phyloP scores from a whole-genome alignment of 2,113 vertebrate genomes.

The Panurus biarmicus region DNA sequence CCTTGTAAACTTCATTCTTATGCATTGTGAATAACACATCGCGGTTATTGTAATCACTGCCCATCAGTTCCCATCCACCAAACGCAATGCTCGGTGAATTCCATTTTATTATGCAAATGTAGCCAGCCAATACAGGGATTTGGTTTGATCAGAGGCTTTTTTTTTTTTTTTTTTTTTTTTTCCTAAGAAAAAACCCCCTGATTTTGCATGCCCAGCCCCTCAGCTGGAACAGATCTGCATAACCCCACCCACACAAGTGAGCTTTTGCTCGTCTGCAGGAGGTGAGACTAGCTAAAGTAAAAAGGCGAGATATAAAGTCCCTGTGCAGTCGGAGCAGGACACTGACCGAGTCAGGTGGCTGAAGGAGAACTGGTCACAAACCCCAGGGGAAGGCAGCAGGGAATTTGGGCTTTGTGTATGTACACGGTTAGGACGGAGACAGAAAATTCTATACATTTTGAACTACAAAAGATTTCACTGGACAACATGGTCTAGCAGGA shows the following conservation, averaged over 20 bases:
- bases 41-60: slow-evolving; percentile 1
- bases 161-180: not conserved
- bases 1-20: not conserved
- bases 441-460: slow-evolving; percentile 31
- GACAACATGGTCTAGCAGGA: slow-evolving; percentile 32
- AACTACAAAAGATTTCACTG: slow-evolving; percentile 51
- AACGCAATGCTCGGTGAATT: not conserved
- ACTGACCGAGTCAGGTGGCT: not conserved
- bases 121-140: slow-evolving; percentile 1
- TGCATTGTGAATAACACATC: not conserved
- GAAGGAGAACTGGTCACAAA: not conserved
- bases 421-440: not conserved
- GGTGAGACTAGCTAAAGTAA: not conserved
- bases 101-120: slow-evolving; percentile 63
- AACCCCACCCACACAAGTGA: not conserved
- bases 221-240: not conserved
- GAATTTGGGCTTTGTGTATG: not conserved
- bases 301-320: not conserved
- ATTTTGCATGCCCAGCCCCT: not conserved
- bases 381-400: not conserved
- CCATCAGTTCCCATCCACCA: slow-evolving; percentile 4
- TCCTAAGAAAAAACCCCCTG: not conserved
- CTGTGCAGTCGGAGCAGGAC: not conserved
- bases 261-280: not conserved
- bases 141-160: slow-evolving; percentile 3